These are phyloP conservation scores for Sphaerophoria rueppellii DNA, from an alignment of 2,888 invertebrate species.

Conservation along the genomic window DNA sequence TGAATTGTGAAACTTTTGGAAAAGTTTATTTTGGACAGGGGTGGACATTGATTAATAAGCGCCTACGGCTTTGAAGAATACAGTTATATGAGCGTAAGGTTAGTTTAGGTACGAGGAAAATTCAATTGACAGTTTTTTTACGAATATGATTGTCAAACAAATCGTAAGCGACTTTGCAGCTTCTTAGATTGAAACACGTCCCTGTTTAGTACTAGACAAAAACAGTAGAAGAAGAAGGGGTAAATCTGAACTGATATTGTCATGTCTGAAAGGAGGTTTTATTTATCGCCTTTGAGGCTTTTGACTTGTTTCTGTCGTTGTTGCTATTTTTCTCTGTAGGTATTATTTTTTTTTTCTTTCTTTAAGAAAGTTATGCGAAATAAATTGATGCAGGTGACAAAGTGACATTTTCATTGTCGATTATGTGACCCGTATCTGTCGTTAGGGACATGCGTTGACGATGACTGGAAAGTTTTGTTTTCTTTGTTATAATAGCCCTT, in stretches of 20 bases:
- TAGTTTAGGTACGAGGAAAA: no score
- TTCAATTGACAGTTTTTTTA: no score
- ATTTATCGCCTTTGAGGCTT: constrained; percentile 21
- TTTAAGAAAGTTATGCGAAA: constrained; percentile 34
- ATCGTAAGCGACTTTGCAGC: no score
- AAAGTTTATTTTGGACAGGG: background rate
- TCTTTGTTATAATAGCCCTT: constrained; percentile 40
- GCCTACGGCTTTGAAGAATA: background rate
- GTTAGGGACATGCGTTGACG: constrained; percentile 6
- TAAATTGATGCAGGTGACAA: constrained; percentile 70
- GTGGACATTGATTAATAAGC: background rate
- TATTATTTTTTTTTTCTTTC: background rate
- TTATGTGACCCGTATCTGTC: constrained; percentile 45
- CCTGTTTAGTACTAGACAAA: background rate
- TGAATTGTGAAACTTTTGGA: background rate
- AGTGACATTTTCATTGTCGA: constrained; percentile 63
- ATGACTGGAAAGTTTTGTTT: background rate
- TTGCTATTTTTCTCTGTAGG: background rate
- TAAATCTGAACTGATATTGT: background rate
- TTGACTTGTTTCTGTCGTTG: constrained; percentile 6
- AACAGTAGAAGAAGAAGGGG: background rate
- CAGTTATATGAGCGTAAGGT: no score
- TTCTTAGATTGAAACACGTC: no score
- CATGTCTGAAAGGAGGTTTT: background rate
- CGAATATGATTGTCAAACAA: no score